A percentile compares a stretch with the other conserved stretches of the same genome.
Conservation (phyloP, 2,888 invertebrate genomes). For the Tachina fera region DNA sequence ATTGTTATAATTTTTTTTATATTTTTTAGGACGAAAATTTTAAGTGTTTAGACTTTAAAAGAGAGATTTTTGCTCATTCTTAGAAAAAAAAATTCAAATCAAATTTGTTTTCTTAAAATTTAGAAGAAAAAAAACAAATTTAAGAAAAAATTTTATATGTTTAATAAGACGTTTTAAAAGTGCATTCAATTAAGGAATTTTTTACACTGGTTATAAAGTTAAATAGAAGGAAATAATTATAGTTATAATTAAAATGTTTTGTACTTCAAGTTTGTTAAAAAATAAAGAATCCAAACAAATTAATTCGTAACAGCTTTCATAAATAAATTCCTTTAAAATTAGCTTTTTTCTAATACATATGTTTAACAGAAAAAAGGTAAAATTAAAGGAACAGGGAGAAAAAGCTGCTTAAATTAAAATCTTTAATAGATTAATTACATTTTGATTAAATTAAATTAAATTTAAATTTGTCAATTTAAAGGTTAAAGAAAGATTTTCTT, state of each 20-base stretch:
- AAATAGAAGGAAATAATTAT: constrained; percentile 10
- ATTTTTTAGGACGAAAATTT: too few relatives aligned
- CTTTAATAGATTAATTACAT: neutral
- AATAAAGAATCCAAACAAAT: constrained; percentile 57
- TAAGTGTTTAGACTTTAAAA: constrained; percentile 34
- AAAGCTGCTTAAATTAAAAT: neutral
- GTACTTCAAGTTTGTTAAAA: constrained; percentile 68
- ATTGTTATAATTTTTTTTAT: neutral
- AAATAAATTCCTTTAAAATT: constrained; percentile 27
- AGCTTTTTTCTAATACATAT: constrained; percentile 39
- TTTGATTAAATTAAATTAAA: constrained; percentile 2
- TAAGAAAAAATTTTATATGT: constrained; percentile 14
- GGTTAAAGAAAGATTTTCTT: constrained; percentile 59
- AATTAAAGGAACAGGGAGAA: constrained; percentile 15
- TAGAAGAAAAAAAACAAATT: constrained; percentile 17
- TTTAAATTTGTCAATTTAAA: constrained; percentile 40
- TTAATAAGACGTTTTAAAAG: constrained; percentile 4
- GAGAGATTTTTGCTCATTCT: constrained; percentile 44
- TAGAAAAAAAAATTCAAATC: neutral
- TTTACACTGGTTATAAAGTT: constrained; percentile 43
- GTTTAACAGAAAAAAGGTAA: constrained; percentile 42
- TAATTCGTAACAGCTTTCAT: neutral
- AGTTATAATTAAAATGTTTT: constrained; percentile 47
- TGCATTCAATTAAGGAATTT: constrained; percentile 22
- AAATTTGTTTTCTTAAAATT: constrained; percentile 42